A percentile compares a stretch with the other conserved stretches of the same genome.
phyloP scores from a whole-genome alignment of 1,140 invertebrate species.

The Drosophila varians region DNA sequence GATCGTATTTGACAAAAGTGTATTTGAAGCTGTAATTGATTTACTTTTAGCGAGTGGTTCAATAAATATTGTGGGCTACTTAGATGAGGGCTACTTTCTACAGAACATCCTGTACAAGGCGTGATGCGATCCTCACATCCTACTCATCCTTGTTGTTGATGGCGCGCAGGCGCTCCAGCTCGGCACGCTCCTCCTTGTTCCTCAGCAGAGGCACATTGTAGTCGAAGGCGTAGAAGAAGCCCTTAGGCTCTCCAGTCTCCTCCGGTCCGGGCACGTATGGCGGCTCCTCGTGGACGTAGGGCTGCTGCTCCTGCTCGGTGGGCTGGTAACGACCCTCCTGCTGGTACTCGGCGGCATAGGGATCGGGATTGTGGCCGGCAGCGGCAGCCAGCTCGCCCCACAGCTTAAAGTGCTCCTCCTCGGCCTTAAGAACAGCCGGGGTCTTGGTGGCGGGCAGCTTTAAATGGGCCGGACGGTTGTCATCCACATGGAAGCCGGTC shows the following conservation, averaged over 20 bases:
- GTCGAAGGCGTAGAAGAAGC: constrained; percentile 88
- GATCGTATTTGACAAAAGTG: constrained; percentile 67
- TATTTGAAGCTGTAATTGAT: constrained; percentile 45
- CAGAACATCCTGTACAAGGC: constrained; percentile 41
- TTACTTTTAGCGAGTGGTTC: constrained; percentile 46
- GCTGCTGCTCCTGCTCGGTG: constrained; percentile 52
- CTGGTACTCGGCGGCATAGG: constrained; percentile 80
- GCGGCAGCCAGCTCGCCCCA: constrained; percentile 87
- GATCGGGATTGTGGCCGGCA: constrained; percentile 84
- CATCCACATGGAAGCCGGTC: constrained; percentile 87
- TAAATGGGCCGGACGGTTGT: constrained; percentile 86
- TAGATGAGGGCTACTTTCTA: constrained; percentile 44
- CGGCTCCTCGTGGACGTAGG: constrained; percentile 72
- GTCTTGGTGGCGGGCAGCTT: constrained; percentile 86
- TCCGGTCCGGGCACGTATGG: constrained; percentile 79
- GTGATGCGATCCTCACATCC: background rate
- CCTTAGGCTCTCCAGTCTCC: constrained; percentile 86
- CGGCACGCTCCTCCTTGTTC: constrained; percentile 78
- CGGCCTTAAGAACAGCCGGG: constrained; percentile 86
- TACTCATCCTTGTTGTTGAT: constrained; percentile 77
- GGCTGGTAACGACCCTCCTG: constrained; percentile 71
- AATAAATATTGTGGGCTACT: constrained; percentile 63
- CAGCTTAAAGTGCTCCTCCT: constrained; percentile 86
- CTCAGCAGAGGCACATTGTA: constrained; percentile 85
- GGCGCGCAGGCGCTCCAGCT: constrained; percentile 69